A percentile compares a stretch with the other conserved stretches of the same genome.
phyloP scores from a whole-genome alignment of 2,113 vertebrate species.

The Larimichthys crocea region DNA sequence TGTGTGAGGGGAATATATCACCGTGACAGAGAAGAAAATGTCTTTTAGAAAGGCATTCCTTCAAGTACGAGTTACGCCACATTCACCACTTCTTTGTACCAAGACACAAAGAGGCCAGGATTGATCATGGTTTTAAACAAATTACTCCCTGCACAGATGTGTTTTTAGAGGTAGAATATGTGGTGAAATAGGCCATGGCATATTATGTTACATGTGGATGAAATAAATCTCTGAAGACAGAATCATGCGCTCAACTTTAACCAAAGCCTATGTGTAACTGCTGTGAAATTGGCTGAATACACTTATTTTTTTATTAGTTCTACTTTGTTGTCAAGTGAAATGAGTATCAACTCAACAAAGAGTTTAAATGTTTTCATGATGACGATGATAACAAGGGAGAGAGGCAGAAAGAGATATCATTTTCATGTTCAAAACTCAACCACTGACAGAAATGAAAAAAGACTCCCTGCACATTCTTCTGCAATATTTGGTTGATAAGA shows the following conservation, averaged over 20 bases:
- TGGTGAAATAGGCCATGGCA: not conserved
- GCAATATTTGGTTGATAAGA: not conserved
- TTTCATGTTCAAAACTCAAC: not conserved
- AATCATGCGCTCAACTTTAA: not conserved
- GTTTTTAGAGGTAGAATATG: not conserved
- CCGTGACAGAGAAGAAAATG: constrained; percentile 51
- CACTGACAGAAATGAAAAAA: not conserved
- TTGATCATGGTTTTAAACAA: constrained; percentile 14
- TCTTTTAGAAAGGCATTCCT: constrained; percentile 32
- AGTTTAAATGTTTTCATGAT: not conserved
- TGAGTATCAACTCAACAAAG: not conserved
- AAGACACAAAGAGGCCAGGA: not conserved
- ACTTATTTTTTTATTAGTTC: not conserved
- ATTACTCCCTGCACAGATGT: not conserved
- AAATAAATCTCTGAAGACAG: not conserved
- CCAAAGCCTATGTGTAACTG: not conserved
- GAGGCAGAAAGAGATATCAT: not conserved
- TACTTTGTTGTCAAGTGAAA: not conserved
- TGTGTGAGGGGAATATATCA: constrained; percentile 52
- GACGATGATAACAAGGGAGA: too few relatives aligned
- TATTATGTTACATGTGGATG: not conserved
- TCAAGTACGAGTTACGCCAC: constrained; percentile 29
- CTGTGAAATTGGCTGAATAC: not conserved
- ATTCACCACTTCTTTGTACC: constrained; percentile 6
- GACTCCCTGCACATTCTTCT: not conserved